Base-by-base conservation (phyloP, 2,888 invertebrate genomes). In the Heliconius hortense region DNA sequence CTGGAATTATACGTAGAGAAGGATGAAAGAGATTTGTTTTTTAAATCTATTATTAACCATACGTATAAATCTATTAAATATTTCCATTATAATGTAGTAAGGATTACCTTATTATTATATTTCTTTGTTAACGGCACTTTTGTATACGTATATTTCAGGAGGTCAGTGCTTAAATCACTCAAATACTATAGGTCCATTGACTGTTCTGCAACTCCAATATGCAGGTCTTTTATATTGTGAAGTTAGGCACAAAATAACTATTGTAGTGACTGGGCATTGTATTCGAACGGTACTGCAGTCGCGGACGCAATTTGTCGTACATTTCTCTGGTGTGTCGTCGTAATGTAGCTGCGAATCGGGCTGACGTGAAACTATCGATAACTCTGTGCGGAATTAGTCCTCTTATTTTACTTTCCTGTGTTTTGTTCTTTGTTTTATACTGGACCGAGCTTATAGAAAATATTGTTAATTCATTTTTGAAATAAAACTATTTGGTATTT, bases 291-390 rank as follows among this genome's bases (percentile, higher is more conserved):
- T 82, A 82, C 80, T 82, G 84, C 83, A 85, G 84, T 86, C 84
- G 87, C 85, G 86, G 85, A 86, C 84, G 89, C 90, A 92, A 93
- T 92, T 92, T 91, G 90, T 89, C 87, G 87, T 83, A 84, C 89
- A 88, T 90, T 90, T 90, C 89, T 89, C 89, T 88, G 85, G 88
- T 88, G 86, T 89, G 90, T 87, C 86, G 86, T 85, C 85, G 86
- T 86, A 87, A 89, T 89, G 88, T 88, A 88, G 89, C 88, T 85
- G 83, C 86, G 87, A 87, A 87, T 88, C 86, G 83, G 85, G 88
- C 89, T 88, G 89, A 91, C 88, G 86, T 81, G 84, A 84, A 85
- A 87, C 89, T 89, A 90, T 89, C 88, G 90, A 88, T 88, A 87
- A 87, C 86, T 87, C 85, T 81, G 83, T 81, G 79, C 85, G 79